Evolutionary conservation across 2,888 invertebrate species (phyloP), one percentile per base, ranked within the genome.

Genomic region (Drosophila pseudotalamancana): DNA sequence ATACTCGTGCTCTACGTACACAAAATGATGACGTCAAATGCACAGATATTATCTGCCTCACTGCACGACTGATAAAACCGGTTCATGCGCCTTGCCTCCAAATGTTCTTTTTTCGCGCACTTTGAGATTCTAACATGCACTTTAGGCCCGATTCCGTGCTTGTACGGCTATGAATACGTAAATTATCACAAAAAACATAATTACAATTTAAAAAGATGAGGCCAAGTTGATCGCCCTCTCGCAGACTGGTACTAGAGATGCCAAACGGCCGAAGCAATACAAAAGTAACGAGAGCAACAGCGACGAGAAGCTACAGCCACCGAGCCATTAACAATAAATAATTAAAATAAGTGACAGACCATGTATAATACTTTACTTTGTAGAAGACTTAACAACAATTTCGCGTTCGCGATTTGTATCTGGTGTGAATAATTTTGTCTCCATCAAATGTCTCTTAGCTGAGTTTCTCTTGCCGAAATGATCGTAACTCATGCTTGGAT

Each of bases 171-270:
- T 12, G 25, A 43, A 69, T 37, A 34, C 42, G 55, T 57, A 59
- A 70, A 62, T 70, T 83, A 49, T 60, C 63, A 59, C 57, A 48
- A 55, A 65, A 70, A 65, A 62, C n/a, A n/a, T 71, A 64, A 77
- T 71, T 77, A 57, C 43, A 77, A 65, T 60, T 62, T 43, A 23
- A 59, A 40, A 57, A 64, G 37, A 25, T 34, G 60, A 34, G 14
- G 23, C 77, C 74, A 71, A 87, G 89, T 89, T 87, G 81, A 88
- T 80, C 88, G 87, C 87, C 89, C 88, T 86, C 79, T 64, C 72
- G 65, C 70, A 54, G 72, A 59, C 77, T 88, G 86, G 87, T 86
- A 86, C 80, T 57, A 70, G 50, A 65, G 77, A 64, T 69, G 60
- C 48, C 65, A 57, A 69, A 63, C 29, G n/a, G 57, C 43, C 59